Evolutionary conservation across 1,140 invertebrate genomes (phyloP).

Genomic region (Rhopalosiphum maidis): DNA sequence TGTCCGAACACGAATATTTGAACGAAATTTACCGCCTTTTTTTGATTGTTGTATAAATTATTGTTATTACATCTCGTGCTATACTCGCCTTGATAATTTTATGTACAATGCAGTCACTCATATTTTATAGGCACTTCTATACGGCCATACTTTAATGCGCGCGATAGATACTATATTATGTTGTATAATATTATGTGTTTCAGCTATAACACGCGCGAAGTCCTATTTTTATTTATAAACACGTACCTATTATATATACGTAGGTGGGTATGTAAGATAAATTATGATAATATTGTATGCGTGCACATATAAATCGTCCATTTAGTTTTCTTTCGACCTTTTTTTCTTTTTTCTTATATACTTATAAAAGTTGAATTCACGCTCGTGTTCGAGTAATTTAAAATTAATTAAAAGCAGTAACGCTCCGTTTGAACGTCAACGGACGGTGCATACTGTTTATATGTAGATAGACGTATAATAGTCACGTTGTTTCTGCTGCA

Average conservation of each 20-base stretch:
- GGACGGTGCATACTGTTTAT: background rate
- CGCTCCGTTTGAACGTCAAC: slow-evolving; percentile 12
- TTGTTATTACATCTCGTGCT: background rate
- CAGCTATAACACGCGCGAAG: background rate
- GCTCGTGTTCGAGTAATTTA: slow-evolving; percentile 3
- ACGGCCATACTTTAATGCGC: background rate
- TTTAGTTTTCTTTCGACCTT: slow-evolving; percentile 9
- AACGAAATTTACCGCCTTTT: background rate
- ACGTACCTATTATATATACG: background rate
- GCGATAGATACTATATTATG: background rate
- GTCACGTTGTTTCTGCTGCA: background rate
- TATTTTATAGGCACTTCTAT: background rate
- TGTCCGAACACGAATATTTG: background rate
- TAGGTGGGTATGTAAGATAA: background rate
- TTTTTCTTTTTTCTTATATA: background rate
- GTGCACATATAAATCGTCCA: background rate
- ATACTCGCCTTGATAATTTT: background rate
- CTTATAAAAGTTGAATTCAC: slow-evolving; percentile 16
- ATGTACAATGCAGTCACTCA: background rate
- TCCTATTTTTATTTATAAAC: background rate
- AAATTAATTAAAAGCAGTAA: slow-evolving; percentile 30
- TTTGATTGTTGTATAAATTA: slow-evolving; percentile 14
- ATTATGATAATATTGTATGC: background rate
- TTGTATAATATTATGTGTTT: background rate
- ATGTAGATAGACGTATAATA: too few relatives aligned